A percentile compares a stretch with the other conserved stretches of the same genome.
Conservation (phyloP, 2,113 vertebrate genomes). For the Eupsittula cactorum region DNA sequence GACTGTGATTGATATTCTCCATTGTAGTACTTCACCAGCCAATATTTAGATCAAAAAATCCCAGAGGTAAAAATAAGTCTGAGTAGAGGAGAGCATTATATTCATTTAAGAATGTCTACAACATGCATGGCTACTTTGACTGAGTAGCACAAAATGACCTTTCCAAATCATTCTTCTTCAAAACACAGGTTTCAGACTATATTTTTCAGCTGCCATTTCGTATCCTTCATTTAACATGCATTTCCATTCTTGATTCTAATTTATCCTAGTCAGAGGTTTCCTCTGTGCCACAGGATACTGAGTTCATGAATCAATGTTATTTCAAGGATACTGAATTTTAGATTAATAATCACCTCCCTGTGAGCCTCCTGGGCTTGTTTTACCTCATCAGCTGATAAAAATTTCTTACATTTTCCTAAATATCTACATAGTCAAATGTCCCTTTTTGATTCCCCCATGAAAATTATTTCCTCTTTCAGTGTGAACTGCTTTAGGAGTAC, state of each 20-base stretch:
- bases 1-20: not conserved
- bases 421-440: not conserved
- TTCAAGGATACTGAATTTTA: not conserved
- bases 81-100: not conserved
- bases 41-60: not conserved
- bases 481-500: not conserved
- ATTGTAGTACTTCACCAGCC: not conserved
- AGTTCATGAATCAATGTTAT: not conserved
- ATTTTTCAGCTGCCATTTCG: not conserved
- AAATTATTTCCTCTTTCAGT: not conserved
- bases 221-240: not conserved
- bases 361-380: not conserved
- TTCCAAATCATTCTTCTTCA: not conserved
- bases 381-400: not conserved
- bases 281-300: not conserved
- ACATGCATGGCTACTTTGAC: fast-evolving
- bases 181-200: not conserved
- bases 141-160: not conserved
- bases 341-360: not conserved
- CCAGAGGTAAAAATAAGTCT: not conserved
- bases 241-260: not conserved
- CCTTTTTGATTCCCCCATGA: not conserved
- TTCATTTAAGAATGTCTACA: not conserved
- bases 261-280: not conserved
- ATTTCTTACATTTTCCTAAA: not conserved